Conservation (phyloP, 2,797 vertebrate species). For the Chelmon rostratus region DNA sequence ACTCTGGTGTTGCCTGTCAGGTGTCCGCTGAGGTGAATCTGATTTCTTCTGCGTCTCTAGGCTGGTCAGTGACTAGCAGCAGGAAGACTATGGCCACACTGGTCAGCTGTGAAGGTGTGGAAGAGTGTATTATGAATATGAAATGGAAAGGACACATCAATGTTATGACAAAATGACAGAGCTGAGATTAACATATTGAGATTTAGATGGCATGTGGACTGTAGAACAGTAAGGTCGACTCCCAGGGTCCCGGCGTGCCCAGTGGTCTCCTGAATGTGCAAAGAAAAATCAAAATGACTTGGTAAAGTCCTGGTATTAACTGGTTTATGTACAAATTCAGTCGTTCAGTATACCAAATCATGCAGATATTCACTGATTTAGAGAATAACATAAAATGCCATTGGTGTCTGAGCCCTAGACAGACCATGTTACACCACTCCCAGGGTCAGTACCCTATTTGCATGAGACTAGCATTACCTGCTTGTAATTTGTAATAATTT, state of each 20-base stretch:
- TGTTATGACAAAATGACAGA: background rate
- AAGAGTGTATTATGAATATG: background rate
- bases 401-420: background rate
- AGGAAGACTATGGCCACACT: background rate
- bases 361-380: background rate
- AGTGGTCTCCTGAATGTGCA: background rate
- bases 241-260: too few species aligned
- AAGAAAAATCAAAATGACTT: background rate
- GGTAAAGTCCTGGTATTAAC: background rate
- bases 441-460: background rate
- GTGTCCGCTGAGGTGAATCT: background rate
- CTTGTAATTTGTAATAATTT: too few species aligned
- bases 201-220: background rate
- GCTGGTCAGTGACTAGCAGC: background rate
- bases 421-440: background rate
- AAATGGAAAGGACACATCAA: too few species aligned
- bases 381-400: background rate
- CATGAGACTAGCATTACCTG: too few species aligned
- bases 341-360: background rate
- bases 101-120: background rate
- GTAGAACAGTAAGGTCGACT: background rate
- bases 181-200: background rate
- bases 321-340: background rate
- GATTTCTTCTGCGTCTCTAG: background rate
- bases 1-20: background rate